phyloP scores from a whole-genome alignment of 2,888 invertebrate species.

The Pterobdella sp. region DNA sequence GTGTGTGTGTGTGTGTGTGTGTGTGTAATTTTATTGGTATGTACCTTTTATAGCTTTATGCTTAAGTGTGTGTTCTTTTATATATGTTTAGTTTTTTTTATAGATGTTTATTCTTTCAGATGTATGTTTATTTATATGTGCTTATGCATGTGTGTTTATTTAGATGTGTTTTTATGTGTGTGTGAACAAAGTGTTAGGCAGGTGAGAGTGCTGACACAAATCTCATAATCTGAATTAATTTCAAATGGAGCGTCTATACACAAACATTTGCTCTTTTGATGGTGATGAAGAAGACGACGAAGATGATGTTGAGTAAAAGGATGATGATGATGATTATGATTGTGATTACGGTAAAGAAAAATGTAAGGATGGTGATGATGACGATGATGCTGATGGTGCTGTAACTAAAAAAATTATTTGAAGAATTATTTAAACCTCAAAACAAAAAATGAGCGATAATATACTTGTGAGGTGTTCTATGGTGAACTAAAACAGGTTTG shows the following conservation, averaged over 20 bases:
- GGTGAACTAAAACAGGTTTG: too few relatives aligned
- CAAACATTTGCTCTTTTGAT: not conserved
- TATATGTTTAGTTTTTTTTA: not conserved
- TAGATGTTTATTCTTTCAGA: not conserved
- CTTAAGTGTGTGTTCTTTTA: constrained; percentile 1
- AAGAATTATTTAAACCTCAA: too few relatives aligned
- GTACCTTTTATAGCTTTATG: not conserved
- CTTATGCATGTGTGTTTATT: constrained; percentile 12
- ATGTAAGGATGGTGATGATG: too few relatives aligned
- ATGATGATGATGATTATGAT: too few relatives aligned
- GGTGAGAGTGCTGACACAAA: constrained; percentile 21
- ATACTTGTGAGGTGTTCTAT: too few relatives aligned
- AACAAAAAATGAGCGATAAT: too few relatives aligned
- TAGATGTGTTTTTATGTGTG: not conserved
- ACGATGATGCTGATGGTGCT: too few relatives aligned
- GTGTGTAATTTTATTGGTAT: constrained; percentile 6
- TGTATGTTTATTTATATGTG: constrained; percentile 7
- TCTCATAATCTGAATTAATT: constrained; percentile 21
- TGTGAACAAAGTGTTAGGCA: constrained; percentile 4
- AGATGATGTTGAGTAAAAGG: too few relatives aligned
- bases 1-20: constrained; percentile 8
- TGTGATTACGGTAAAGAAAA: too few relatives aligned
- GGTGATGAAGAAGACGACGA: not conserved
- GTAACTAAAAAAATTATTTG: too few relatives aligned
- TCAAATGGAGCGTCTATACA: constrained; percentile 10